These are phyloP conservation scores for Chloroceryle aenea DNA, from an alignment of 2,113 vertebrate species.

Conservation along the genomic window DNA sequence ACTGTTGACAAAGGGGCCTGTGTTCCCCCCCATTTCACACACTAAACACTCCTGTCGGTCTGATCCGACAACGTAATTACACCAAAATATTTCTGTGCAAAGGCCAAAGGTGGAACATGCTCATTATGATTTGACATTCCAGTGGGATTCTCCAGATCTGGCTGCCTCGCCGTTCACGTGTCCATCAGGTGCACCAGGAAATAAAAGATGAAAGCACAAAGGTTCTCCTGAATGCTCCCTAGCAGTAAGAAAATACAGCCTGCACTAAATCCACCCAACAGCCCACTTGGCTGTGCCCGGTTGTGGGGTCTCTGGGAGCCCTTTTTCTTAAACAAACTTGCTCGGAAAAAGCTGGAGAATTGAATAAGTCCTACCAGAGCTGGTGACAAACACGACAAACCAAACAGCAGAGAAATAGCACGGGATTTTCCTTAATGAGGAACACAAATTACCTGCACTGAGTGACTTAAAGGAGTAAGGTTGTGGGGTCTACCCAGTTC, in stretches of 20 bases:
- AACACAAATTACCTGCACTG: background rate
- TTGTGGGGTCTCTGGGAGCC: background rate
- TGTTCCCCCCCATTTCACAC: background rate
- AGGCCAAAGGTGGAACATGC: background rate
- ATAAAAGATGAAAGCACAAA: slow-evolving; percentile 27
- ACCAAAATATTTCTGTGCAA: background rate
- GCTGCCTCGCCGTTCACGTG: background rate
- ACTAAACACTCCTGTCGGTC: background rate
- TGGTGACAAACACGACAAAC: background rate
- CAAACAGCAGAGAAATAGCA: background rate
- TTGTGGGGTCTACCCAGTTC: background rate
- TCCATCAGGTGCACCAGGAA: background rate
- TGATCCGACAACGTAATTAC: background rate
- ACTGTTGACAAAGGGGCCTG: background rate
- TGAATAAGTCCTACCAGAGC: background rate
- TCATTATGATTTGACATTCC: background rate
- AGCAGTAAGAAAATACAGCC: background rate
- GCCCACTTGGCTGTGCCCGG: background rate
- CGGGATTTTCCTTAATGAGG: background rate
- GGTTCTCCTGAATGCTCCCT: background rate
- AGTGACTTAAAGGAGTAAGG: background rate
- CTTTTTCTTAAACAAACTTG: background rate
- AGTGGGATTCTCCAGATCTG: background rate
- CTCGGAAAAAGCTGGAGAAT: background rate
- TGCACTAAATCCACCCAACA: background rate